Conservation (phyloP, 1,140 invertebrate genomes). For the Caerostris darwini region DNA sequence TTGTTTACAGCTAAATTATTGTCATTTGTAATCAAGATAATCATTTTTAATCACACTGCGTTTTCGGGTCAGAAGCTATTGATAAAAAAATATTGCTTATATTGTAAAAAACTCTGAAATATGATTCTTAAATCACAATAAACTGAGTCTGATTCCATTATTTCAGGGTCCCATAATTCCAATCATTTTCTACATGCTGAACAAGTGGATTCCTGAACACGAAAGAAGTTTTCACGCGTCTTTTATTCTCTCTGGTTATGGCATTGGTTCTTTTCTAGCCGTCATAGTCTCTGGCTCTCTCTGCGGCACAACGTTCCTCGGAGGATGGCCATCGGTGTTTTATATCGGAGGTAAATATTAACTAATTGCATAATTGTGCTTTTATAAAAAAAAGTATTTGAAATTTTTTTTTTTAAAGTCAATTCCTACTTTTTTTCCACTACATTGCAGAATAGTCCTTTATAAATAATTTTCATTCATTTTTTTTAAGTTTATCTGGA, state of each 20-base stretch:
- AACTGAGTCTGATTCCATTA: neutral
- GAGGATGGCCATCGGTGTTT: constrained; percentile 94
- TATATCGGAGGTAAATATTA: constrained; percentile 89
- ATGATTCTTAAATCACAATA: neutral
- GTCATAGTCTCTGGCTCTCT: constrained; percentile 89
- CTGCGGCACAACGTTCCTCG: constrained; percentile 83
- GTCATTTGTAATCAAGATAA: no score
- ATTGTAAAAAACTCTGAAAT: no score
- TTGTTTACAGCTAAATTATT: no score
- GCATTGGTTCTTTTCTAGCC: constrained; percentile 90
- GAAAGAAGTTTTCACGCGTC: constrained; percentile 91
- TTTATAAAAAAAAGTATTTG: no score
- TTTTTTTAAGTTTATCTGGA: no score
- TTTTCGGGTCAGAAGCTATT: neutral
- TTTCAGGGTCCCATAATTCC: constrained; percentile 93
- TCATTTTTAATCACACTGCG: no score
- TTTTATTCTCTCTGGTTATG: constrained; percentile 89
- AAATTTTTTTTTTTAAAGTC: no score
- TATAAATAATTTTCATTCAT: no score
- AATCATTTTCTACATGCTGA: constrained; percentile 93
- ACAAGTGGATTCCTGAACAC: constrained; percentile 91
- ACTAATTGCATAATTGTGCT: no score
- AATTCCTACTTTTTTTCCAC: no score
- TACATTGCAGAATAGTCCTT: no score
- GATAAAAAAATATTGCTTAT: neutral